phyloP scores from a whole-genome alignment of 2,113 vertebrate species.

The Nothocercus julius region DNA sequence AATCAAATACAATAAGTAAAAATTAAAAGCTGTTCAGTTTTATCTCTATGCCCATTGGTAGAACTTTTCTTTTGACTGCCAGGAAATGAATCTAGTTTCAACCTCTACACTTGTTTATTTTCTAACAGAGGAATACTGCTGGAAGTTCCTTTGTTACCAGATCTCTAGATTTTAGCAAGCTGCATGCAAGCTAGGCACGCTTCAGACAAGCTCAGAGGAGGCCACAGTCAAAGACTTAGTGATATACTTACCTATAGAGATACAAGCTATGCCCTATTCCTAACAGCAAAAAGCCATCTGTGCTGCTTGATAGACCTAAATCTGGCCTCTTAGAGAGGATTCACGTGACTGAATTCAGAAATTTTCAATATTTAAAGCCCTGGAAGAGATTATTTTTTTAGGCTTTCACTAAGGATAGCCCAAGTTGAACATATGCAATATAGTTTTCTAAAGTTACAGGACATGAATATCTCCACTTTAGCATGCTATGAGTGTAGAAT shows the following conservation, averaged over 20 bases:
- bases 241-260: neutral
- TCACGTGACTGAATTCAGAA: neutral
- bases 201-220: neutral
- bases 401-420: neutral
- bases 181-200: neutral
- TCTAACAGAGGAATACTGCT: neutral
- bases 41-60: neutral
- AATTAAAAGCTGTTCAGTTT: neutral
- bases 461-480: neutral
- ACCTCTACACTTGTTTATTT: neutral
- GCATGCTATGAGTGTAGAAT: neutral
- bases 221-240: neutral
- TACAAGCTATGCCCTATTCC: rapidly evolving
- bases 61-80: neutral
- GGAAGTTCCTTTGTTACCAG: neutral
- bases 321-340: neutral
- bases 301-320: neutral
- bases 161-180: neutral
- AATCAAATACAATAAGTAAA: neutral
- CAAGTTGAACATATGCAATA: neutral
- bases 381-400: neutral
- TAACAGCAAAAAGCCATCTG: neutral
- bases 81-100: neutral
- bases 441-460: neutral
- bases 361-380: neutral